Conservation (phyloP, 2,113 vertebrate genomes). For the Pithys albifrons region DNA sequence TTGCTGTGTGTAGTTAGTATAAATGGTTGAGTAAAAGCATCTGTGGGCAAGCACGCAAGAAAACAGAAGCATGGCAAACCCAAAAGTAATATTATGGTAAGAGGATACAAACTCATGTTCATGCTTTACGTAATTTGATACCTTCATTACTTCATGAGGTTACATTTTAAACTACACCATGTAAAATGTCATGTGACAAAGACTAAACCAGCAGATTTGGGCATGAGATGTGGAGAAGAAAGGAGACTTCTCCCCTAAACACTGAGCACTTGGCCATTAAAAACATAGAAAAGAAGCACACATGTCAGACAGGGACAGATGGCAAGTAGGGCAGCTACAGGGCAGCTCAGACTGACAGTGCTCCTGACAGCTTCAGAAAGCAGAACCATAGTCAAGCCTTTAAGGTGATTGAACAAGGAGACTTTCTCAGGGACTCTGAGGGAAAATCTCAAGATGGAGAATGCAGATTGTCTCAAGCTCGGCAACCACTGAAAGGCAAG, state of each 20-base stretch:
- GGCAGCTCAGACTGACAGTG: not conserved
- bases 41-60: not conserved
- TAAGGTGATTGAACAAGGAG: not conserved
- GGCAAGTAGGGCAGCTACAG: not conserved
- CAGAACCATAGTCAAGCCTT: not conserved
- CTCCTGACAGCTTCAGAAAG: constrained; percentile 15
- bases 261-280: not conserved
- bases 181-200: not conserved
- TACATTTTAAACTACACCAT: not conserved
- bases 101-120: not conserved
- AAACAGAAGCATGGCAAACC: not conserved
- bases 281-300: not conserved
- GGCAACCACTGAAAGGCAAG: not conserved
- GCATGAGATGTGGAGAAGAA: not conserved
- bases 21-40: not conserved
- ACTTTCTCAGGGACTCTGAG: not conserved
- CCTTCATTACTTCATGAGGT: not conserved
- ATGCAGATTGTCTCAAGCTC: not conserved
- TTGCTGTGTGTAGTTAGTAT: not conserved
- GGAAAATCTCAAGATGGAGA: not conserved
- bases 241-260: not conserved
- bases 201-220: not conserved
- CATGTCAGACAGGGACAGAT: not conserved
- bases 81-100: not conserved
- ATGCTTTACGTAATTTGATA: not conserved